Evolutionary conservation across 2,113 vertebrate species (phyloP), one percentile per base, ranked within the genome.

Genomic region (Lethenteron camtschaticum): DNA sequence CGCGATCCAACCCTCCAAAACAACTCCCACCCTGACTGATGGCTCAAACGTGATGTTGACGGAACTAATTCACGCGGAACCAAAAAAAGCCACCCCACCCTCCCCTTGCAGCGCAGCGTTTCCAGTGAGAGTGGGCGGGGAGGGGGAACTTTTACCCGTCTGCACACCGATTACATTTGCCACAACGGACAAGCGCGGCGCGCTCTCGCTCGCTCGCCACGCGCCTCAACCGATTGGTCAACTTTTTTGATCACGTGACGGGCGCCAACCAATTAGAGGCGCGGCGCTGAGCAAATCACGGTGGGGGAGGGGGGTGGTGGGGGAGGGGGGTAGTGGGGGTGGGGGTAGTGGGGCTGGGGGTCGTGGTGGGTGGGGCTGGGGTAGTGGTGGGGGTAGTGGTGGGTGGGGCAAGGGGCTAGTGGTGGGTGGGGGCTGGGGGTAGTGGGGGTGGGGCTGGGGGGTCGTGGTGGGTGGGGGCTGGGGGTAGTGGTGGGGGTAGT

Each of bases 221-320:
- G 59, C 59, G 16, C 16, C 59, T 13, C 59, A 14, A 63, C 59
- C 13, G 13, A 2, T 63, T 63, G 59, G 59, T 14, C 16, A 63
- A 3, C 13, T 63, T 13, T 63, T 4, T 16, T 3, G 59, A 3
- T 16, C 59, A 13, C 59, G 16, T 14, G 13, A 14, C 16, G 16
- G 2, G 59, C 59, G 16, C 16, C 59, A 16, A 13, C 16, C 13
- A 63, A 63, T 16, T 14, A 16, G 13, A 63, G 13, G 13, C 16
- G 59, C 59, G 16, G 59, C 13, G 59, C 59, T 63, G 59, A 14
- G 59, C 16, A 13, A 13, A 63, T 16, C 16, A 14, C 16, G 14
- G 13, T 5, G 24, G 68, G 6, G 68, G 68, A 3, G 3, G 78
- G 1, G 70, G 56, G 24, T 59, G 71, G 5, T 13, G 69, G 72